Evolutionary conservation across 2,113 vertebrate species (phyloP).

Genomic region (Carettochelys insculpta): DNA sequence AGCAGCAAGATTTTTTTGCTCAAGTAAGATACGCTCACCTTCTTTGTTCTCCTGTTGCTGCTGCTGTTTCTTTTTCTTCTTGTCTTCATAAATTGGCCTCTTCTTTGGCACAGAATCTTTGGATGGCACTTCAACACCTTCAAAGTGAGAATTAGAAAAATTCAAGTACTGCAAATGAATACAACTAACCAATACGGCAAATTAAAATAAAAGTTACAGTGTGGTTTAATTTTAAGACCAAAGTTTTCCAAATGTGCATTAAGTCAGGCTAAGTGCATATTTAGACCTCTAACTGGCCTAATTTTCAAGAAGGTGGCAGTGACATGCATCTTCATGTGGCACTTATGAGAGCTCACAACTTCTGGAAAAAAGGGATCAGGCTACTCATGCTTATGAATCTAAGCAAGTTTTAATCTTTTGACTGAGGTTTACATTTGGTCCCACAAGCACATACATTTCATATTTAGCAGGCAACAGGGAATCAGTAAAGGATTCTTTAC

Average conservation of each 20-base stretch:
- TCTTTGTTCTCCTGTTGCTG: slow-evolving; percentile 84
- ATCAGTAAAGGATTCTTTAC: neutral
- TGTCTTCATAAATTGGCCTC: slow-evolving; percentile 94
- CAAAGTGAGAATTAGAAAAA: neutral
- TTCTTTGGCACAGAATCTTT: slow-evolving; percentile 97
- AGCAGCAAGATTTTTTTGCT: neutral
- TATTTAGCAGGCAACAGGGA: neutral
- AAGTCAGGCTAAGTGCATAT: neutral
- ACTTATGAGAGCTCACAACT: neutral
- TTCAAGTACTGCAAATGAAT: neutral
- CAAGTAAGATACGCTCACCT: slow-evolving; percentile 74
- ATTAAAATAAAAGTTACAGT: neutral
- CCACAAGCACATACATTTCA: neutral
- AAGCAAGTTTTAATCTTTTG: neutral
- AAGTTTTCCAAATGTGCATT: neutral
- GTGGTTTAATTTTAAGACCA: neutral
- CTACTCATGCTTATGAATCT: neutral
- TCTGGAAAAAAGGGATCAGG: neutral
- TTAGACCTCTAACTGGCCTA: neutral
- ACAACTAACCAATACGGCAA: neutral
- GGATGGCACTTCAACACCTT: slow-evolving; percentile 97
- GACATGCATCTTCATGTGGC: neutral
- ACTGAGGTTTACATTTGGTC: neutral
- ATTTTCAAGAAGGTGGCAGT: neutral
- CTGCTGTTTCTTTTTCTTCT: slow-evolving; percentile 90